Evolutionary conservation across 2,797 vertebrate genomes (phyloP).

Genomic region (Tokudaia tokunoshimensis): DNA sequence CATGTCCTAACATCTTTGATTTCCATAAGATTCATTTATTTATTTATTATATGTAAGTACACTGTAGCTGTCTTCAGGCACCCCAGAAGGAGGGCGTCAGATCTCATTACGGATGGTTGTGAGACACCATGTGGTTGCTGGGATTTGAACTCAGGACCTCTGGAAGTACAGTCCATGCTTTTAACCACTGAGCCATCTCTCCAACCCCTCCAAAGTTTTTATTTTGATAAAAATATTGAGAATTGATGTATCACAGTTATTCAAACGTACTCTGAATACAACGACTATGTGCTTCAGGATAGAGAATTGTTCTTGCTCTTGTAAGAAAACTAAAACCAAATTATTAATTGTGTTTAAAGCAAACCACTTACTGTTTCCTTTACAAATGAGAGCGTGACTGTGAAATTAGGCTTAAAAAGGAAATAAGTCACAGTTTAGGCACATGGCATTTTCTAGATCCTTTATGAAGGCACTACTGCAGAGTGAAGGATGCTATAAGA

Average conservation of each 20-base stretch:
- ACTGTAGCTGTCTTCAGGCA: too few relatives aligned
- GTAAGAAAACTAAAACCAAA: constrained; percentile 23
- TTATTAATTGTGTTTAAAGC: neutral
- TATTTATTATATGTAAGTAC: too few relatives aligned
- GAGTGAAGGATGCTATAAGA: neutral
- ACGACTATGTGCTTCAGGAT: neutral
- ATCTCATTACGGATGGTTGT: too few relatives aligned
- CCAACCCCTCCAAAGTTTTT: neutral
- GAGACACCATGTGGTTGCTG: too few relatives aligned
- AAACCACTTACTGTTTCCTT: constrained; percentile 30
- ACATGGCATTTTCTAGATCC: neutral
- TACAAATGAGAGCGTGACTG: constrained; percentile 37
- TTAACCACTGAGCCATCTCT: too few relatives aligned
- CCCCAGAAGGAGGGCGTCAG: too few relatives aligned
- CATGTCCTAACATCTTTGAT: constrained; percentile 26
- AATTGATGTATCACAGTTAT: neutral
- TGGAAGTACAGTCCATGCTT: too few relatives aligned
- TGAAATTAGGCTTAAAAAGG: constrained; percentile 17
- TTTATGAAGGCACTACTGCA: neutral
- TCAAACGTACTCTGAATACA: constrained; percentile 5
- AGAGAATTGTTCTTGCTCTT: constrained; percentile 12
- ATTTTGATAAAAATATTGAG: constrained; percentile 25
- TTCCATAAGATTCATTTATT: neutral
- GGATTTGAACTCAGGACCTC: too few relatives aligned
- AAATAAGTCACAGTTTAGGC: constrained; percentile 9